Percentiles rank a stretch among this genome's conserved stretches.
Conservation (phyloP, 2,113 vertebrate genomes). For the Archilochus colubris region DNA sequence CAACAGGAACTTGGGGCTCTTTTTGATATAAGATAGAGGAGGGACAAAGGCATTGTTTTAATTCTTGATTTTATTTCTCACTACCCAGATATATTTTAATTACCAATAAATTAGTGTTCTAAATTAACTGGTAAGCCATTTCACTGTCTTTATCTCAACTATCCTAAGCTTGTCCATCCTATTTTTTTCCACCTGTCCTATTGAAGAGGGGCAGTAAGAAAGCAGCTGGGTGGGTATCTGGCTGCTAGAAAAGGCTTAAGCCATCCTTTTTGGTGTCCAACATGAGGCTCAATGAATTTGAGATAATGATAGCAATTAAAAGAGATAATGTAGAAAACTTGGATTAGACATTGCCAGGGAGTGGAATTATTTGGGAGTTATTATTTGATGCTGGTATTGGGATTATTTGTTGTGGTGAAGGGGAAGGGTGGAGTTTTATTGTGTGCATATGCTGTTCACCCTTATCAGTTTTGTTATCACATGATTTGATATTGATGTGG, state of each 20-base stretch:
- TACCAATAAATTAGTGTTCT: background rate
- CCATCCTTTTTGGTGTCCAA: background rate
- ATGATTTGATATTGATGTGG: background rate
- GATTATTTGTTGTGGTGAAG: background rate
- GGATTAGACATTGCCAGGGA: background rate
- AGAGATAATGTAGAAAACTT: background rate
- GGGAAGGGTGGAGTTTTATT: background rate
- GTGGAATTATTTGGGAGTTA: background rate
- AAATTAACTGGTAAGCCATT: background rate
- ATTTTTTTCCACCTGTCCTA: background rate
- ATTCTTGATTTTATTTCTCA: background rate
- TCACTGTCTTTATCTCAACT: background rate
- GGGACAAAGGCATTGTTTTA: background rate
- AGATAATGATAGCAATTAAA: background rate
- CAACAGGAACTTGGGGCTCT: background rate
- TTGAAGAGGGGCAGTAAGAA: background rate
- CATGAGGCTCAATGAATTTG: background rate
- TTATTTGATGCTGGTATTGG: background rate
- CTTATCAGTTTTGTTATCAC: background rate
- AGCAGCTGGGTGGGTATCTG: background rate
- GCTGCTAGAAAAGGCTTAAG: background rate
- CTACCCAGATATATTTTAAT: background rate
- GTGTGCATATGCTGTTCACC: background rate
- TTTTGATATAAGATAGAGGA: background rate
- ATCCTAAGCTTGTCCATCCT: background rate